Percentiles rank a stretch among this genome's conserved stretches.
Evolutionary conservation across 2,888 invertebrate species (phyloP).

Genomic region (Zeuzera pyrina): DNA sequence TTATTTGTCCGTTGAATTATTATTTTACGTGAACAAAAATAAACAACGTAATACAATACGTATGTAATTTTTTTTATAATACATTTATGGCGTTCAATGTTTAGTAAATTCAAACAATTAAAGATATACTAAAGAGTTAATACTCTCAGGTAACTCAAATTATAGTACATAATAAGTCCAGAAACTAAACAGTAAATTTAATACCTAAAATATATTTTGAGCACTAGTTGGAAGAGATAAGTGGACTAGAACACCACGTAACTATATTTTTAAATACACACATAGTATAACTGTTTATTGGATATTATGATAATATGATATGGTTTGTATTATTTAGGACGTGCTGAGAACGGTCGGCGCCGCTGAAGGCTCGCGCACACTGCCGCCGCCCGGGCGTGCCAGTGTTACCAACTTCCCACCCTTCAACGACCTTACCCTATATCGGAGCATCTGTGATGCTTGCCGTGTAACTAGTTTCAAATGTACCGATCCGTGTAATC

Average conservation of each 20-base stretch:
- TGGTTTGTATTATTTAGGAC: slow-evolving; percentile 6
- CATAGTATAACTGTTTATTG: too few species aligned
- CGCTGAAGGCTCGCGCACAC: slow-evolving; percentile 58
- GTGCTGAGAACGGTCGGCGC: slow-evolving; percentile 36
- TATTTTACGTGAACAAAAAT: too few species aligned
- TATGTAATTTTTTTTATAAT: too few species aligned
- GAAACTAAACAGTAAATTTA: too few species aligned
- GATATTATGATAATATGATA: slow-evolving; percentile 4
- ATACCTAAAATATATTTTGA: slow-evolving; percentile 9
- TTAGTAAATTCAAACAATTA: too few species aligned
- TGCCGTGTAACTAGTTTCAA: slow-evolving; percentile 22
- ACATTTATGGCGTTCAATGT: too few species aligned
- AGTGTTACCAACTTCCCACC: slow-evolving; percentile 39
- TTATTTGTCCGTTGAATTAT: too few species aligned
- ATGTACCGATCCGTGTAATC: slow-evolving; percentile 30
- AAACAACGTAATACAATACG: too few species aligned
- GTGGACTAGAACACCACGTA: slow-evolving; percentile 15
- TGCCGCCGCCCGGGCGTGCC: slow-evolving; percentile 59
- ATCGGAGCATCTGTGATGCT: slow-evolving; percentile 6
- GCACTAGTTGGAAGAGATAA: slow-evolving; percentile 17
- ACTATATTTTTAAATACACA: too few species aligned
- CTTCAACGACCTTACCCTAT: slow-evolving; percentile 28
- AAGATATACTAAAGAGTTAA: too few species aligned
- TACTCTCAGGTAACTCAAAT: too few species aligned
- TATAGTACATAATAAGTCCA: too few species aligned